These are phyloP conservation scores for Matsumyia berberina DNA, from an alignment of 2,888 invertebrate genomes.

Conservation along the genomic window DNA sequence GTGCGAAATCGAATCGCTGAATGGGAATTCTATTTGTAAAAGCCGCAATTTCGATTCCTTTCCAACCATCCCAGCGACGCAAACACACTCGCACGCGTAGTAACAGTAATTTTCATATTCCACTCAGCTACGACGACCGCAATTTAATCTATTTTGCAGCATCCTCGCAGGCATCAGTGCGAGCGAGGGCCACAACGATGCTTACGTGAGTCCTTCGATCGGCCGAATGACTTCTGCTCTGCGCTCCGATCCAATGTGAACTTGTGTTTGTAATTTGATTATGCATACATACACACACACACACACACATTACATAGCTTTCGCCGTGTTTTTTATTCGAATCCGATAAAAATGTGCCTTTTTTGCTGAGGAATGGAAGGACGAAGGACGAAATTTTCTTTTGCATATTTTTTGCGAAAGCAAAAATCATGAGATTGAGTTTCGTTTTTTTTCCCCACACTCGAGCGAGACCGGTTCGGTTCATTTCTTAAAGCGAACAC, in stretches of 20 bases:
- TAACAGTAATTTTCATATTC: constrained; percentile 58
- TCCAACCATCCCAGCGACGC: constrained; percentile 13
- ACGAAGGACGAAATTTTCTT: neutral
- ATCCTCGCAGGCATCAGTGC: constrained; percentile 40
- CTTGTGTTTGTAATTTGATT: constrained; percentile 66
- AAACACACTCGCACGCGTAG: constrained; percentile 1
- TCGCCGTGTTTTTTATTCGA: constrained; percentile 46
- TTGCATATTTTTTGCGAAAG: constrained; percentile 49
- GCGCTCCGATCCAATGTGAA: constrained; percentile 28
- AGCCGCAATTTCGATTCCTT: constrained; percentile 58
- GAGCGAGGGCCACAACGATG: constrained; percentile 48
- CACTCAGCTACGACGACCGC: constrained; percentile 65
- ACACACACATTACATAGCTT: constrained; percentile 41
- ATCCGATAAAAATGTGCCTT: constrained; percentile 53
- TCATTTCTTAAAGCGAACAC: neutral
- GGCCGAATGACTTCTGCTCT: constrained; percentile 39
- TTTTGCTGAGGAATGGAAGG: neutral
- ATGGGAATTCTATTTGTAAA: constrained; percentile 33
- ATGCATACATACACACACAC: constrained; percentile 64
- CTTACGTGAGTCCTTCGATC: constrained; percentile 63
- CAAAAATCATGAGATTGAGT: constrained; percentile 39
- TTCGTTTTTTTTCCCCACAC: neutral
- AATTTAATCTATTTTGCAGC: constrained; percentile 68
- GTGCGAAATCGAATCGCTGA: constrained; percentile 37
- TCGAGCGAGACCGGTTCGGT: neutral